Evolutionary conservation across 2,113 vertebrate species (phyloP).

Genomic region (Lipophrys pholis): DNA sequence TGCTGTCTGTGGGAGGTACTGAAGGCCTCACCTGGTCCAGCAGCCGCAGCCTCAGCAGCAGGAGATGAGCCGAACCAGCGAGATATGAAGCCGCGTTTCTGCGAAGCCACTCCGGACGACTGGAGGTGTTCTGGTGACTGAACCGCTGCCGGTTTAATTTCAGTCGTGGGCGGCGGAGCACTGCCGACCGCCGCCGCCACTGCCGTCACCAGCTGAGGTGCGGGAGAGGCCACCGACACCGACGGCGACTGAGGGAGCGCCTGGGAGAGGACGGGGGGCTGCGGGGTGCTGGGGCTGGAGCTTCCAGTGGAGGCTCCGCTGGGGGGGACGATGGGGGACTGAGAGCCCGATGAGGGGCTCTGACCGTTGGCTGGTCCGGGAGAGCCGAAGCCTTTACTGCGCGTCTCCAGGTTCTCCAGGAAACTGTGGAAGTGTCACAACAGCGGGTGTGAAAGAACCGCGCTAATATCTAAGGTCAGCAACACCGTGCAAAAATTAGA

Average conservation of each 20-base stretch:
- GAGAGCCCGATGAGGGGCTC: conserved; percentile 93
- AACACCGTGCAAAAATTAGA: not conserved
- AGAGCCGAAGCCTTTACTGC: conserved; percentile 85
- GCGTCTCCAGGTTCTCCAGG: conserved; percentile 92
- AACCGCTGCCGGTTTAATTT: conserved; percentile 47
- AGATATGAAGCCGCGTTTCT: conserved; percentile 91
- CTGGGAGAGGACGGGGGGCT: conserved; percentile 72
- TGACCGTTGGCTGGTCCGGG: conserved; percentile 89
- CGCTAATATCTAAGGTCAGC: not conserved
- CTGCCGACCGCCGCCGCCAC: not conserved
- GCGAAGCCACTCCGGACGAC: conserved; percentile 50
- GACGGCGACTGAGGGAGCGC: conserved; percentile 61
- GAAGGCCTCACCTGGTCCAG: conserved; percentile 82
- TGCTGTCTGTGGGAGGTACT: no score
- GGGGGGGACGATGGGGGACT: conserved; percentile 89
- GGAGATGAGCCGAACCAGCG: conserved; percentile 88
- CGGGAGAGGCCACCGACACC: conserved; percentile 59
- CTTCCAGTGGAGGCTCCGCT: conserved; percentile 88
- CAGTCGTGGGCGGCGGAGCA: conserved; percentile 57
- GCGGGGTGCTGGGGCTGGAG: conserved; percentile 92
- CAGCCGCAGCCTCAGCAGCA: conserved; percentile 67
- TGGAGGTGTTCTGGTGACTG: conserved; percentile 67
- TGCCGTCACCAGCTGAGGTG: not conserved
- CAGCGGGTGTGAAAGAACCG: not conserved
- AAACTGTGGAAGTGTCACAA: conserved; percentile 83